Conservation (phyloP, 2,113 vertebrate genomes). For the Dolichotis patagonum region DNA sequence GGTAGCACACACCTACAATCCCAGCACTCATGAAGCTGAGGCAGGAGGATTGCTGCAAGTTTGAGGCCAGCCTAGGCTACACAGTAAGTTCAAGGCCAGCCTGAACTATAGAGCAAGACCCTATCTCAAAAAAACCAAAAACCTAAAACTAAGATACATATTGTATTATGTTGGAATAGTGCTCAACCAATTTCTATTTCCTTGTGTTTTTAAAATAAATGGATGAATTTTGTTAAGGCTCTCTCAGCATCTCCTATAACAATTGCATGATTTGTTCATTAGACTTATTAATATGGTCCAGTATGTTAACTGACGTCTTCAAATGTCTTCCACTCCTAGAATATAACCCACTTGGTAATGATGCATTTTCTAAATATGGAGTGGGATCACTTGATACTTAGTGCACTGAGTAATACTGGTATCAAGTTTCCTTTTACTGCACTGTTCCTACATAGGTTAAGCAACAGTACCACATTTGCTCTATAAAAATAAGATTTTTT, state of each 20-base stretch:
- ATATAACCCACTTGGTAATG: background rate
- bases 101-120: too few relatives aligned
- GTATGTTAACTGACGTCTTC: background rate
- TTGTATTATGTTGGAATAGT: background rate
- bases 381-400: background rate
- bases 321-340: background rate
- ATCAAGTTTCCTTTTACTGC: background rate
- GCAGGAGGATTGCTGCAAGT: background rate
- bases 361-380: background rate
- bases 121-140: too few relatives aligned
- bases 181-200: background rate
- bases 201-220: background rate
- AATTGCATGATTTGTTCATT: background rate
- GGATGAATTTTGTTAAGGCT: background rate
- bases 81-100: too few relatives aligned
- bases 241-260: background rate
- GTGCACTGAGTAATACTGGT: background rate
- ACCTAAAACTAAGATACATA: background rate
- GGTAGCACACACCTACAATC: background rate
- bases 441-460: background rate
- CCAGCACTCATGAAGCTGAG: background rate
- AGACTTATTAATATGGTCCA: background rate
- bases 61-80: too few relatives aligned
- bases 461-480: background rate
- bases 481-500: background rate